phyloP scores from a whole-genome alignment of 2,888 invertebrate genomes.

The Villa cingulata region DNA sequence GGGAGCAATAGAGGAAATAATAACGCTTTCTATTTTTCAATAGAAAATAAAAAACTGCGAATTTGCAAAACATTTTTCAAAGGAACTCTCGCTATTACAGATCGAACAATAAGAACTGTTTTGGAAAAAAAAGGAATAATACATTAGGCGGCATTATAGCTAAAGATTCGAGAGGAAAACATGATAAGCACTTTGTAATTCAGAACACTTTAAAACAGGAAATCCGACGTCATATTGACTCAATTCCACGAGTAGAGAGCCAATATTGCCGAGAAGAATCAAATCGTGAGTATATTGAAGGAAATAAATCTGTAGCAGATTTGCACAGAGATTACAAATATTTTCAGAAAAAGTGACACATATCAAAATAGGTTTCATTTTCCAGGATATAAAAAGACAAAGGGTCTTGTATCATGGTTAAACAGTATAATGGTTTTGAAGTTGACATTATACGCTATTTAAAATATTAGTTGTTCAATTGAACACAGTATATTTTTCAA shows the following conservation, averaged over 20 bases:
- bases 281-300: conserved; percentile 6
- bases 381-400: too few relatives aligned
- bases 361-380: too few relatives aligned
- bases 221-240: conserved; percentile 6
- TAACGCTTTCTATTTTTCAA: conserved; percentile 3
- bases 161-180: too few relatives aligned
- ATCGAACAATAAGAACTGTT: conserved; percentile 3
- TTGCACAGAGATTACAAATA: conserved; percentile 4
- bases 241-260: conserved; percentile 8
- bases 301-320: conserved; percentile 5
- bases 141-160: background rate
- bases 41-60: too few relatives aligned
- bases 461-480: too few relatives aligned
- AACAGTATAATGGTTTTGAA: too few relatives aligned
- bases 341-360: too few relatives aligned
- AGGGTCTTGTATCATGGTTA: too few relatives aligned
- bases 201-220: too few relatives aligned
- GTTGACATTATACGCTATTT: too few relatives aligned
- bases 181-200: too few relatives aligned
- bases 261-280: conserved; percentile 6
- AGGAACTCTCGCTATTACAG: conserved; percentile 6
- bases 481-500: too few relatives aligned
- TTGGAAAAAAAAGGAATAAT: conserved; percentile 2
- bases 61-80: conserved; percentile 4
- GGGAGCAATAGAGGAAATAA: conserved; percentile 5